Conservation (phyloP, 2,113 vertebrate species). For the Vireo altiloquus region DNA sequence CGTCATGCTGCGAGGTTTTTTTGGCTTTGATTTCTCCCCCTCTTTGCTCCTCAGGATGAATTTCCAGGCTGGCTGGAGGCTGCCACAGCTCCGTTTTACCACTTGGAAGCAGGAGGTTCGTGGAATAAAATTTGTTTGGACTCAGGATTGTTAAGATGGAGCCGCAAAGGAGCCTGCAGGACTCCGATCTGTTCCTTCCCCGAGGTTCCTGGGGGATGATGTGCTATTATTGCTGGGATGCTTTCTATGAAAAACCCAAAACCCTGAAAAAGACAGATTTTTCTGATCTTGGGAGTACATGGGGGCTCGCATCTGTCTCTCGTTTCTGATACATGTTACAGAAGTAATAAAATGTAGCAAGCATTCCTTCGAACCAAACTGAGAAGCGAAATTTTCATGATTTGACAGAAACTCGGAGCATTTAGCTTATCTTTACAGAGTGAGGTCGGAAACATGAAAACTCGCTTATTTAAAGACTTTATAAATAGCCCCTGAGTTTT, state of each 20-base stretch:
- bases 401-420: neutral
- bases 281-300: neutral
- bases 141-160: neutral
- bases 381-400: neutral
- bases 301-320: neutral
- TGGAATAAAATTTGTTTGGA: neutral
- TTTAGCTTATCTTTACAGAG: neutral
- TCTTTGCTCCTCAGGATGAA: neutral
- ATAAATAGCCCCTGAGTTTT: neutral
- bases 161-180: neutral
- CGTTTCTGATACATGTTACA: neutral
- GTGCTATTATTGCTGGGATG: neutral
- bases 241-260: neutral
- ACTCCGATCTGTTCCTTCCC: neutral
- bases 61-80: neutral
- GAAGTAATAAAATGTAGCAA: neutral
- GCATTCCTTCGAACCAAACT: neutral
- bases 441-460: neutral
- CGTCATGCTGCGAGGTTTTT: neutral
- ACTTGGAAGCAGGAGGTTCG: neutral
- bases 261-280: neutral
- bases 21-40: neutral
- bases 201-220: neutral
- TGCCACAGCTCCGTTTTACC: neutral
- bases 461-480: neutral